Percentiles rank a stretch among this genome's conserved stretches.
These are phyloP conservation scores for Tetragonula clypearis DNA, from an alignment of 1,140 invertebrate genomes.

Conservation along the genomic window DNA sequence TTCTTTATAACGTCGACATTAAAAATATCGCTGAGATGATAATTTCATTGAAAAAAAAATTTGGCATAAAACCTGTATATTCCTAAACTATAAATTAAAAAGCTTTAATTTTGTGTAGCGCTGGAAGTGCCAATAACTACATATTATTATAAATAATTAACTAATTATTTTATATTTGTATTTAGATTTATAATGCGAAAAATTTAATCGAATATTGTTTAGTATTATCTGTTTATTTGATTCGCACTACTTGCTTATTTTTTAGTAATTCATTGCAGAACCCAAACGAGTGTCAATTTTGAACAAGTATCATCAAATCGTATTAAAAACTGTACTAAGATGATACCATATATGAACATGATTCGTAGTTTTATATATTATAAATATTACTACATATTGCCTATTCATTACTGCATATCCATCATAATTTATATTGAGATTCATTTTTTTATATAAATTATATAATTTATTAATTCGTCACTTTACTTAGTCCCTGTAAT, in stretches of 20 bases:
- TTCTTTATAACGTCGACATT: not conserved
- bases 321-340: conserved; percentile 18
- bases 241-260: conserved; percentile 7
- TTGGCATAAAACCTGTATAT: not conserved
- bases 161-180: not conserved
- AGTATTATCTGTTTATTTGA: not conserved
- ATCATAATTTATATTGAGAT: not conserved
- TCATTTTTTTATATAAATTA: not conserved
- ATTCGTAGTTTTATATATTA: not conserved
- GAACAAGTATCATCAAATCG: conserved; percentile 6
- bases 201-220: not conserved
- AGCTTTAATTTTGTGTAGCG: not conserved
- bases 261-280: conserved; percentile 6
- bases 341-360: conserved; percentile 29
- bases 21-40: not conserved
- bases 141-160: not conserved
- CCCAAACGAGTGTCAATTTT: not conserved
- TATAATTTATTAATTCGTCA: not conserved
- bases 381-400: not conserved
- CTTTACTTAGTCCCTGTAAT: not conserved
- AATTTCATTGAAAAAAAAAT: not conserved
- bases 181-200: not conserved
- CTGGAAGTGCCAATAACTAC: not conserved
- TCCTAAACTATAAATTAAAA: not conserved
- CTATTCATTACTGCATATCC: not conserved